phyloP scores from a whole-genome alignment of 2,797 vertebrate species.

The Brachymystax lenok region DNA sequence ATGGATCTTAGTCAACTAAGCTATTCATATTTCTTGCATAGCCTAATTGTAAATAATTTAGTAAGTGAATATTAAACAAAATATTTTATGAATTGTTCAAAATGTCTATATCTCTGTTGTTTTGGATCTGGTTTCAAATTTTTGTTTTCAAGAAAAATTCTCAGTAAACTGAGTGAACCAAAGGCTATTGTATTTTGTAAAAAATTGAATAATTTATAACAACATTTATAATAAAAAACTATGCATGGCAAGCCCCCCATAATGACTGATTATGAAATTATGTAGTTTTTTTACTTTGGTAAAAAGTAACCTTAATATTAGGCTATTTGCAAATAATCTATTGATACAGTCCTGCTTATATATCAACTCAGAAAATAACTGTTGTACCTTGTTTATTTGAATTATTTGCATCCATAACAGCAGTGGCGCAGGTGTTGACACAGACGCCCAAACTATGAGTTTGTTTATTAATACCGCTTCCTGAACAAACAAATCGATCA shows the following conservation, averaged over 20 bases:
- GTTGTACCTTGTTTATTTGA: background rate
- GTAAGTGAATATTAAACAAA: background rate
- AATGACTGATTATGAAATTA: background rate
- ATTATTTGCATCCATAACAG: background rate
- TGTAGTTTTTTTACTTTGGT: background rate
- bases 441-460: background rate
- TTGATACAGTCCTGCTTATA: too few species aligned
- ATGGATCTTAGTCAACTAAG: background rate
- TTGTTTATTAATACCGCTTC: slow-evolving; percentile 19
- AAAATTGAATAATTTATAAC: background rate
- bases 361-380: background rate
- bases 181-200: background rate
- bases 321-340: too few species aligned
- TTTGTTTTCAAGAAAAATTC: background rate
- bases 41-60: background rate
- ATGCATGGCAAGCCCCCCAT: background rate
- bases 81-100: background rate
- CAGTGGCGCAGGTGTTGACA: background rate
- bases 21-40: background rate
- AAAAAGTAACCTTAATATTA: background rate
- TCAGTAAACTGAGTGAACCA: background rate
- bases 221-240: background rate
- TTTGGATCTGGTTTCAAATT: background rate
- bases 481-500: slow-evolving; percentile 36
- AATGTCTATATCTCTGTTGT: background rate